phyloP scores from a whole-genome alignment of 2,797 vertebrate genomes.

The Lagorchestes hirsutus region DNA sequence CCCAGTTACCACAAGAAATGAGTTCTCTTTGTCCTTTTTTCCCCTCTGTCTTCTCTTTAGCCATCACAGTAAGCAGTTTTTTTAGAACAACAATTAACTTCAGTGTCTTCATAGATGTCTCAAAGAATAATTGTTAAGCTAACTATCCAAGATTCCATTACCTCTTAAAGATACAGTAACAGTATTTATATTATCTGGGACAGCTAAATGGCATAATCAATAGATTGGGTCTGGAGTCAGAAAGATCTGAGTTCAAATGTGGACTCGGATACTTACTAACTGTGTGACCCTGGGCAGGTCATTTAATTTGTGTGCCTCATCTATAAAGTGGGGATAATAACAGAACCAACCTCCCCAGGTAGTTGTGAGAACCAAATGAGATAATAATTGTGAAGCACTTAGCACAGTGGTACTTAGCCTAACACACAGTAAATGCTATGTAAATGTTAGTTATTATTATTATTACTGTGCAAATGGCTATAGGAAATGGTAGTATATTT shows the following conservation, averaged over 20 bases:
- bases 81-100: too few species aligned
- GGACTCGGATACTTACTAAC: not conserved
- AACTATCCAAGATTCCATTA: not conserved
- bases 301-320: not conserved
- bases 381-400: not conserved
- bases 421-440: not conserved
- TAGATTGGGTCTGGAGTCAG: not conserved
- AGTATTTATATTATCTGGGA: not conserved
- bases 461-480: not conserved
- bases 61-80: not conserved
- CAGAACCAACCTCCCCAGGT: not conserved
- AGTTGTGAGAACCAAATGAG: not conserved
- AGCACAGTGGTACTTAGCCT: not conserved
- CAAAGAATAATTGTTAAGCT: not conserved
- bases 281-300: not conserved
- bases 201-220: not conserved
- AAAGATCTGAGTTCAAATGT: not conserved
- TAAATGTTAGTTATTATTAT: not conserved
- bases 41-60: not conserved
- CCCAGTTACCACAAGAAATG: not conserved
- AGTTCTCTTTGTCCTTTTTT: not conserved
- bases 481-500: not conserved
- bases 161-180: not conserved
- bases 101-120: not conserved
- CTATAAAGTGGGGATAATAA: not conserved